Percentiles rank a stretch among this genome's conserved stretches.
Evolutionary conservation across 2,797 vertebrate genomes (phyloP).

Genomic region (Hybognathus amarus): DNA sequence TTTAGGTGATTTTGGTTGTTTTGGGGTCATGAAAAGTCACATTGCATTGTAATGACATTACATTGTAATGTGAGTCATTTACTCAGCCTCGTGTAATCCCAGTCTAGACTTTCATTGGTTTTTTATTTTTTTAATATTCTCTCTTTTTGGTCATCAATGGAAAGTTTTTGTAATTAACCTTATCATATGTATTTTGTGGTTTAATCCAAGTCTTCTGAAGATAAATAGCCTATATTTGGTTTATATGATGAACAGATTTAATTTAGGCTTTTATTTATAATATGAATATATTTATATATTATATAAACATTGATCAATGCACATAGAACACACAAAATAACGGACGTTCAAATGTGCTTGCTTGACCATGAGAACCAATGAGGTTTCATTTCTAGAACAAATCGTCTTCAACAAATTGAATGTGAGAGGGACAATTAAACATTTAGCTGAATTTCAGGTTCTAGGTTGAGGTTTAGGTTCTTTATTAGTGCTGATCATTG

Average conservation of each 20-base stretch:
- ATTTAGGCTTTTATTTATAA: background rate
- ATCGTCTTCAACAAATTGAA: background rate
- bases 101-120: background rate
- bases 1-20: background rate
- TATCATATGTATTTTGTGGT: background rate
- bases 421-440: background rate
- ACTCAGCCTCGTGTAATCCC: background rate
- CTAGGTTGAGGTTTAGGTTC: no score
- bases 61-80: background rate
- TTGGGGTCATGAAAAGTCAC: background rate
- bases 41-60: conserved; percentile 2
- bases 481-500: no score
- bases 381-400: background rate
- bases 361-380: background rate
- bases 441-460: background rate
- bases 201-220: background rate
- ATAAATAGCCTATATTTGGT: no score
- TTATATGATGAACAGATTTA: background rate
- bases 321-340: background rate
- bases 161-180: background rate
- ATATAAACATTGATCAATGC: background rate
- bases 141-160: background rate
- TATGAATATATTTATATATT: no score
- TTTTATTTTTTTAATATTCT: background rate
- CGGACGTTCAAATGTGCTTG: background rate